A percentile compares a stretch with the other conserved stretches of the same genome.
Evolutionary conservation across 30 jellyfish, hydroid and myxozoan genomes (phyloP).

Genomic region (Aurelia aurita): DNA sequence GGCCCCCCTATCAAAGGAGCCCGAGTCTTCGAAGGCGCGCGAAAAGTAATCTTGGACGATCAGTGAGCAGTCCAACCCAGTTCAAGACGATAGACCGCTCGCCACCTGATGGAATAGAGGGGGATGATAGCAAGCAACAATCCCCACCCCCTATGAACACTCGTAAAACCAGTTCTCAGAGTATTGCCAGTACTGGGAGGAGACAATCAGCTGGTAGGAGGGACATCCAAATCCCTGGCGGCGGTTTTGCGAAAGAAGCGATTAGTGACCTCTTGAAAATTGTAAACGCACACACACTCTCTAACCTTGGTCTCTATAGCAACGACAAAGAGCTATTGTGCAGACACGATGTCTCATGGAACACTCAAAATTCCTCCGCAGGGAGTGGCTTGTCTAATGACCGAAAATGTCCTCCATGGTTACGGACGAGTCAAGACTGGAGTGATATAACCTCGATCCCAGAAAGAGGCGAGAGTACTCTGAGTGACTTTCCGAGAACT

Average conservation of each 20-base stretch:
- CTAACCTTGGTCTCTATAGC: constrained; percentile 57
- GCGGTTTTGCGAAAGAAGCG: constrained; percentile 68
- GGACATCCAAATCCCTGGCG: constrained; percentile 1
- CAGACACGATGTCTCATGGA: constrained; percentile 30
- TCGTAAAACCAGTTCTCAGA: neutral
- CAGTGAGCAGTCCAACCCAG: neutral
- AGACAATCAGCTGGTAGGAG: neutral
- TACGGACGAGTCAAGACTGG: constrained; percentile 45
- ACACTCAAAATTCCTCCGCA: constrained; percentile 28
- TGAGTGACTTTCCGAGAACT: neutral
- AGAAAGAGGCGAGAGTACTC: neutral
- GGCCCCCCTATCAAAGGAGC: constrained; percentile 42
- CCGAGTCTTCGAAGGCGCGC: constrained; percentile 49
- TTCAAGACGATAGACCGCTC: constrained; percentile 20
- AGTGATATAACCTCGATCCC: neutral
- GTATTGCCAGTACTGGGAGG: neutral
- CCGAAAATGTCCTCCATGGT: constrained; percentile 51
- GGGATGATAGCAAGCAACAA: neutral
- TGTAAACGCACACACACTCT: constrained; percentile 59
- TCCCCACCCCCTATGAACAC: constrained; percentile 10
- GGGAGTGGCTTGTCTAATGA: constrained; percentile 18
- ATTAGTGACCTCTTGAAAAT: constrained; percentile 42
- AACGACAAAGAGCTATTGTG: constrained; percentile 21
- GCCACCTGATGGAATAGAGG: constrained; percentile 82
- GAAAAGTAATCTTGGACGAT: neutral